Evolutionary conservation across 2,888 invertebrate genomes (phyloP), one percentile per base, ranked within the genome.

Genomic region (Ypsolopha sequella): DNA sequence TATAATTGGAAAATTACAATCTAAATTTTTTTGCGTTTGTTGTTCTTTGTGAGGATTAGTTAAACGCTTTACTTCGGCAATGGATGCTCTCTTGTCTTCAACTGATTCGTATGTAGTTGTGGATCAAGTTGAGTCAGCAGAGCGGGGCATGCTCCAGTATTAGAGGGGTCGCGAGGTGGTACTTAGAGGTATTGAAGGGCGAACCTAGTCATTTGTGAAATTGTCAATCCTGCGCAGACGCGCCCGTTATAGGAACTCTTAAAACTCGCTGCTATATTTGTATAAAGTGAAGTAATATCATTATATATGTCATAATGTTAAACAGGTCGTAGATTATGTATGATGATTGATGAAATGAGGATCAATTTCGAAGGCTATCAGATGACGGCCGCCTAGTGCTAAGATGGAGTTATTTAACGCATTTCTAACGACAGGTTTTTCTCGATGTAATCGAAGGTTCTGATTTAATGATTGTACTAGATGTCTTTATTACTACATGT

Each of bases 181-280:
- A 50, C 70, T 69, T 67, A 70, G 68, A 67, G 73, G 72, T 77
- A 78, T 76, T 24, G 24, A 24, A 24, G 24, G 24, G 24, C 24
- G 24, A 81, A 39, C 80, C 87, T 87, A 87, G 87, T 87, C 87
- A 87, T 87, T 86, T 86, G 81, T 85, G 80, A 80, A 84, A 82
- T 80, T 77, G 78, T 78, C 82, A 76, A 76, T 75, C 72, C 85
- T 82, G 85, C 81, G 72, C 66, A 63, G 64, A 71, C 71, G 82
- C 86, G 85, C 81, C 85, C 89, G 84, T 86, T 87, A 90, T 90
- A 90, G 91, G 90, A 91, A 91, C 90, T 91, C 90, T 90, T 86
- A 90, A 91, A 90, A 91, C 91, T 91, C 91, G 91, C 91, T 91
- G 90, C 90, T 91, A 88, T 89, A 89, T 89, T 89, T 88, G 89